These are phyloP conservation scores for Hoplostethus atlanticus DNA, from an alignment of 2,797 vertebrate genomes.

Conservation along the genomic window DNA sequence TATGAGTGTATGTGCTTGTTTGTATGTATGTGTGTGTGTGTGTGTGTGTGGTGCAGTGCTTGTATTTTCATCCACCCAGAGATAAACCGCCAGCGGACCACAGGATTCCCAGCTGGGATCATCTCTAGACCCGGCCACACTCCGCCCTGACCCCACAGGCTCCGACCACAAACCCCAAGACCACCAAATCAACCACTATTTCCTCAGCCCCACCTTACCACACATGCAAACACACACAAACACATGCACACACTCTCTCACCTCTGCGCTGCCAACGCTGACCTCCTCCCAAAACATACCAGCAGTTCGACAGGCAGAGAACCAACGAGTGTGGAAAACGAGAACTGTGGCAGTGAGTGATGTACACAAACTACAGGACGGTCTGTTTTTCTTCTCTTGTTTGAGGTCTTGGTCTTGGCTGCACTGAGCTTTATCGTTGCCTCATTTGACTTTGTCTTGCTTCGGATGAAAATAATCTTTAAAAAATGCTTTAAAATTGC, in stretches of 20 bases:
- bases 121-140: constrained; percentile 57
- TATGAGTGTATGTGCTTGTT: constrained; percentile 18
- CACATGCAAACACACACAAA: constrained; percentile 24
- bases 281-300: constrained; percentile 49
- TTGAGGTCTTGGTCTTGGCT: constrained; percentile 21
- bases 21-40: constrained; percentile 28
- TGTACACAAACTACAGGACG: constrained; percentile 19
- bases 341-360: constrained; percentile 20
- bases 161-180: constrained; percentile 68
- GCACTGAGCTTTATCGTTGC: constrained; percentile 13
- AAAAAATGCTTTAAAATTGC: not conserved
- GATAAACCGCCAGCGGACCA: constrained; percentile 53
- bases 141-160: constrained; percentile 70
- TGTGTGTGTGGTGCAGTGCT: constrained; percentile 37
- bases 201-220: constrained; percentile 51
- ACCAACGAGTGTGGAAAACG: constrained; percentile 35
- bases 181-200: constrained; percentile 50
- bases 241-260: constrained; percentile 8
- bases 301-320: constrained; percentile 1
- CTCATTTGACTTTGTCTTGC: constrained; percentile 42
- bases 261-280: constrained; percentile 23
- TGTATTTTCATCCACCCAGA: constrained; percentile 51
- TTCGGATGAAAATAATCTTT: not conserved
- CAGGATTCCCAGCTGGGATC: constrained; percentile 66
- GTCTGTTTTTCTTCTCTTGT: constrained; percentile 7